These are phyloP conservation scores for Apodemia duryi DNA, from an alignment of 2,888 invertebrate species.

Conservation along the genomic window DNA sequence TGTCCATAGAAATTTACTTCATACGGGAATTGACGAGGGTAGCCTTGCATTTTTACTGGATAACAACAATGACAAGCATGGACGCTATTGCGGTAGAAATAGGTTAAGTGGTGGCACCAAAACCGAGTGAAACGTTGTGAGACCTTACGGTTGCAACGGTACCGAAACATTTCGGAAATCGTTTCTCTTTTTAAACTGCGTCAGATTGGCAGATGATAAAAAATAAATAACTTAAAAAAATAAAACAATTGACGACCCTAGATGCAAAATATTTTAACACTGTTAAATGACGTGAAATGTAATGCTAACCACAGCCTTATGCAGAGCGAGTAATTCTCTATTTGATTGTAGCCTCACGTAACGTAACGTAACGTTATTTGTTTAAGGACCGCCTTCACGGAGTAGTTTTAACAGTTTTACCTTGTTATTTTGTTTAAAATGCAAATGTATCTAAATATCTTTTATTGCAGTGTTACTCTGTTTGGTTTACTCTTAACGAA, in stretches of 20 bases:
- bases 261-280: neutral
- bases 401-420: constrained; percentile 7
- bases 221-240: no score
- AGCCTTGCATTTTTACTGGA: no score
- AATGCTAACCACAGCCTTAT: neutral
- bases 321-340: neutral
- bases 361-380: neutral
- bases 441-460: constrained; percentile 5
- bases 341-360: neutral
- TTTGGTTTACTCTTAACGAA: neutral
- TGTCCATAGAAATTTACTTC: no score
- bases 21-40: no score
- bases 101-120: no score
- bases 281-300: neutral
- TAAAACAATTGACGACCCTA: neutral
- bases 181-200: no score
- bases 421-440: neutral
- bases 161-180: no score
- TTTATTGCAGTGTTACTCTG: neutral
- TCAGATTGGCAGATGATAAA: no score
- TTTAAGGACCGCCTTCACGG: neutral
- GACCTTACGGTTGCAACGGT: no score
- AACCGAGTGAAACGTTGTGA: no score
- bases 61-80: no score
- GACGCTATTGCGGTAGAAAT: no score